Conservation (phyloP, 2,797 vertebrate genomes). For the Pseudocheirus occidentalis region DNA sequence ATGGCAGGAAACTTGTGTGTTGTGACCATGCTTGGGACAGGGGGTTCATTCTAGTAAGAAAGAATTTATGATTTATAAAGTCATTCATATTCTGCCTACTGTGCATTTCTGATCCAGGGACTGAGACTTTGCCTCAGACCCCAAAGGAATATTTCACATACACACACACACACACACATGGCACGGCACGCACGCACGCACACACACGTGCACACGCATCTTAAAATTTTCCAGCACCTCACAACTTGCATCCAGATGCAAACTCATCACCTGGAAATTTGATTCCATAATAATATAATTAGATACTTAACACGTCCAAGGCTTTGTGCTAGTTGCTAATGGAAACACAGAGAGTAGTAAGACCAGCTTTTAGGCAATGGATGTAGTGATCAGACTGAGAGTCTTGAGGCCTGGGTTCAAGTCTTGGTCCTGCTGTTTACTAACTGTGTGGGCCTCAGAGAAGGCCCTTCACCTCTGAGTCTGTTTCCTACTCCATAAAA, state of each 20-base stretch:
- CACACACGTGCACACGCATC: too few relatives aligned
- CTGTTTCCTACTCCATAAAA: neutral
- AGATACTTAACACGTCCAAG: neutral
- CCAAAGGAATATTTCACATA: neutral
- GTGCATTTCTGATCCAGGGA: neutral
- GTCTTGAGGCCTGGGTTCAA: neutral
- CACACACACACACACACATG: too few relatives aligned
- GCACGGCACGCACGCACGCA: too few relatives aligned
- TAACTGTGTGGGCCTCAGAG: neutral
- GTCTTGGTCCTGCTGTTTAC: neutral
- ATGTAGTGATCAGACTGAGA: neutral
- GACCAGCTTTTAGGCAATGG: neutral
- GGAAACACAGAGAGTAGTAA: neutral
- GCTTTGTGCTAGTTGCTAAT: neutral
- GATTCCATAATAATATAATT: neutral
- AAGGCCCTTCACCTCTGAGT: neutral
- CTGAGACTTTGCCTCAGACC: neutral
- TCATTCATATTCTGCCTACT: neutral
- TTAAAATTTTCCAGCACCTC: neutral
- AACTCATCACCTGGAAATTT: neutral
- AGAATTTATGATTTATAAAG: neutral
- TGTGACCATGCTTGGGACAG: neutral
- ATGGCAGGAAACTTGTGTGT: neutral
- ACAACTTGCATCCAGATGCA: neutral
- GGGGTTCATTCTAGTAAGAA: neutral